Base-by-base conservation (phyloP, 2,888 invertebrate genomes). In the Pinctada fucata region DNA sequence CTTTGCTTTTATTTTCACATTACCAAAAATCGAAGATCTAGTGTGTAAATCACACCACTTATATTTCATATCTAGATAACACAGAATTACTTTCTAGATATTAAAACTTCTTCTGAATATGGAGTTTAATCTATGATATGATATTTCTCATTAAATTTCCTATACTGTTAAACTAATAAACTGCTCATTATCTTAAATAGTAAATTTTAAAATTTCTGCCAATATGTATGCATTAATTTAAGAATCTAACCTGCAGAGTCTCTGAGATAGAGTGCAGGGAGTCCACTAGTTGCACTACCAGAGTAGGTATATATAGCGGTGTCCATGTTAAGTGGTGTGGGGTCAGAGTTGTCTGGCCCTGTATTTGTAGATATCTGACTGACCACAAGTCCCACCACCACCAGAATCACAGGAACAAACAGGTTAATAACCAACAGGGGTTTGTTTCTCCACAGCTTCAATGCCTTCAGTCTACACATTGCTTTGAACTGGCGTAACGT, bases 321-420 rank as follows among this genome's bases (percentile, higher is more conserved):
- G 6, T 6, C 58, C 51, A 88, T 50, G 13, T 68, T 51, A 2
- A 86, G 63, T 45, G 86, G 73, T 2, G 64, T 31, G 2, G 82
- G 83, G 6, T 79, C 70, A 13, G 68, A 68, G 10, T 73, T 16
- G 5, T 72, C 49, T n/a, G 45, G 6, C 31, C 73, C 47, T 47
- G 66, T 8, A n/a, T 75, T 65, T 47, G 64, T 13, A 79, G 67
- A 13, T 16, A 58, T 77, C 66, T 85, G 85, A 58, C 81, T 82
- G n/a, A 90, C 64, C 13, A 89, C 75, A 50, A 89, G 69, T 2
- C 87, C 89, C 8, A 86, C 77, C 2, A 88, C 75, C 16, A 89
- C 85, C 50, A 89, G 81, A 3, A 84, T 78, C 0, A 89, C 81
- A 3, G 90, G 90, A 3, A 89, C 49, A n/a, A 89, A 64, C 4